phyloP scores from a whole-genome alignment of 2,797 vertebrate species.

The Anabacerthia variegaticeps region DNA sequence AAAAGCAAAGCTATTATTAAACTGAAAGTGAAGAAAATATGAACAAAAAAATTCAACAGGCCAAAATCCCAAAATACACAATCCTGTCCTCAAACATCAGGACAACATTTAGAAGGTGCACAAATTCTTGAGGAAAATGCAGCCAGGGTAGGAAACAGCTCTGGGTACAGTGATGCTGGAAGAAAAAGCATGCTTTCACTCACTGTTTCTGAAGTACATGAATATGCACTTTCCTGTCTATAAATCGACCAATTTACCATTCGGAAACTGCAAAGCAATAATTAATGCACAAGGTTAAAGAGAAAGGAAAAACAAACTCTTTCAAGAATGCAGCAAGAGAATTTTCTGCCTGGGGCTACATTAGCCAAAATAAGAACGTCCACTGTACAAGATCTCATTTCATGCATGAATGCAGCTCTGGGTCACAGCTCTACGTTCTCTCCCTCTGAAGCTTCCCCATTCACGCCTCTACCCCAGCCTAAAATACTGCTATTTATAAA shows the following conservation, averaged over 20 bases:
- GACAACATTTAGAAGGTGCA: neutral
- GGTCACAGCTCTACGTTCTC: neutral
- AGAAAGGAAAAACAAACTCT: neutral
- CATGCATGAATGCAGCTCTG: slow-evolving; percentile 44
- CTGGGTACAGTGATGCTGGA: neutral
- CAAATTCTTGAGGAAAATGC: neutral
- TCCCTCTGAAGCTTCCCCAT: slow-evolving; percentile 16
- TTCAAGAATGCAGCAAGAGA: slow-evolving; percentile 41
- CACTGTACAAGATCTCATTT: slow-evolving; percentile 49
- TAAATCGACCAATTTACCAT: neutral
- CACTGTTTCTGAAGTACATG: neutral
- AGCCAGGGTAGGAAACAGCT: neutral
- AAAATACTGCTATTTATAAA: slow-evolving; percentile 30
- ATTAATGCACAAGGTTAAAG: slow-evolving; percentile 44
- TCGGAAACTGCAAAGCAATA: neutral
- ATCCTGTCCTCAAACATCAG: neutral
- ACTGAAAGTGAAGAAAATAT: neutral
- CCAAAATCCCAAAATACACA: neutral
- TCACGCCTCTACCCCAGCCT: neutral
- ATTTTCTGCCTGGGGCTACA: slow-evolving; percentile 37
- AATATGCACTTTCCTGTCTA: slow-evolving; percentile 19
- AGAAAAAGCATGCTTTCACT: neutral
- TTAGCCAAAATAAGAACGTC: slow-evolving; percentile 46
- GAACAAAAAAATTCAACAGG: neutral
- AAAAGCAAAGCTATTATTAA: neutral